phyloP scores from a whole-genome alignment of 1,140 invertebrate species.

The Arion vulgaris region DNA sequence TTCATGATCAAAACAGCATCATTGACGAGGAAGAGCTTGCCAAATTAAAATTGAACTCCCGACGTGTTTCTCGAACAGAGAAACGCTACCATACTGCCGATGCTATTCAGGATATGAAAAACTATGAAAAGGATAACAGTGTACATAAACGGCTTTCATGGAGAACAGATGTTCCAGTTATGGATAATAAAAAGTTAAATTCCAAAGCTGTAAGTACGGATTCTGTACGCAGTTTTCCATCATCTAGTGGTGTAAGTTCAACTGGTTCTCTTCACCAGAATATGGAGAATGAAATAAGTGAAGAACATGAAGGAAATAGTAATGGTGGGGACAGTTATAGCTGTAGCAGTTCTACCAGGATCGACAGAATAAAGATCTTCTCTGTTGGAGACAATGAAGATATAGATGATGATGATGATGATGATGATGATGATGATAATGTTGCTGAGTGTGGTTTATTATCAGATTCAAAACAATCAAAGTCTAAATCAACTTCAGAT shows the following conservation, averaged over 20 bases:
- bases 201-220: constrained; percentile 70
- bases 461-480: constrained; percentile 27
- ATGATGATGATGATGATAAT: constrained; percentile 41
- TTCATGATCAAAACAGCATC: constrained; percentile 39
- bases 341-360: background rate
- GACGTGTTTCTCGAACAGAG: constrained; percentile 75
- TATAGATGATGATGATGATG: constrained; percentile 39
- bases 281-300: constrained; percentile 69
- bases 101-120: constrained; percentile 79
- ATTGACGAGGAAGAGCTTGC: constrained; percentile 59
- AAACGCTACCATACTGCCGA: constrained; percentile 80
- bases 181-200: constrained; percentile 51
- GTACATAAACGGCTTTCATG: constrained; percentile 81
- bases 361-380: background rate
- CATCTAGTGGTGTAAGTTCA: constrained; percentile 76
- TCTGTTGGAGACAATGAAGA: constrained; percentile 16
- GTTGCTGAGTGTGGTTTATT: constrained; percentile 11
- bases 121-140: constrained; percentile 73
- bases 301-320: constrained; percentile 46
- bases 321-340: constrained; percentile 7
- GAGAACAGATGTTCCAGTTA: constrained; percentile 73
- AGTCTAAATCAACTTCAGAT: constrained; percentile 66
- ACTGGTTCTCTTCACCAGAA: constrained; percentile 74
- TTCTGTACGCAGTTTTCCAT: constrained; percentile 71
- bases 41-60: constrained; percentile 64